Conservation (phyloP, 2,113 vertebrate genomes). For the Dendropsophus ebraccatus region DNA sequence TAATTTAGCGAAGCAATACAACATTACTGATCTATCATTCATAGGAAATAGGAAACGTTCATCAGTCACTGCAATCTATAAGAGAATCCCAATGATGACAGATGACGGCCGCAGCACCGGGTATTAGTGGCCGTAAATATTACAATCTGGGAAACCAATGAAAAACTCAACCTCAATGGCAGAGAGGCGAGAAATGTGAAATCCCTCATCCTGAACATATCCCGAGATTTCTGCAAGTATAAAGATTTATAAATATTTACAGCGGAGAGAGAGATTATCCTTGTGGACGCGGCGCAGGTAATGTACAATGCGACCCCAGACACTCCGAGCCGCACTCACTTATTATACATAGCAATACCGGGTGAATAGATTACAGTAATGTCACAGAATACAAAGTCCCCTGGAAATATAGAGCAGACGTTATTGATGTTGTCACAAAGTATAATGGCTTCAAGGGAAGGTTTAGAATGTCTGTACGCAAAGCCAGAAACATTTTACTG, state of each 20-base stretch:
- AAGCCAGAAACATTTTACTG: neutral
- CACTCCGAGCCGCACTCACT: neutral
- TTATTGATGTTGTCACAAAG: constrained; percentile 15
- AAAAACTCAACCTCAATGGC: constrained; percentile 14
- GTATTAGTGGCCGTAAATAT: constrained; percentile 32
- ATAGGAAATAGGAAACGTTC: constrained; percentile 14
- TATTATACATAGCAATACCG: constrained; percentile 31
- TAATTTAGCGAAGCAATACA: constrained; percentile 27
- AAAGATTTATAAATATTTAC: constrained; percentile 56
- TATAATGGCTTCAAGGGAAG: constrained; percentile 17
- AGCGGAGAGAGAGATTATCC: constrained; percentile 31
- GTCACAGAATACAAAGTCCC: constrained; percentile 15
- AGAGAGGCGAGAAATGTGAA: constrained; percentile 44
- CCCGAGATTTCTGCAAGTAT: constrained; percentile 9
- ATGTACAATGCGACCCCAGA: constrained; percentile 20
- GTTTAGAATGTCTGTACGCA: neutral
- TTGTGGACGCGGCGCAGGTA: constrained; percentile 16
- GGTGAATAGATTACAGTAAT: neutral
- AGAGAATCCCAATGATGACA: constrained; percentile 32
- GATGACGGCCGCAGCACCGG: neutral
- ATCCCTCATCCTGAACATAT: constrained; percentile 52
- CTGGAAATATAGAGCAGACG: constrained; percentile 5
- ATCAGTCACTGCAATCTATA: constrained; percentile 30
- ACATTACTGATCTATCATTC: neutral
- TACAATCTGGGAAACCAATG: neutral